Conservation (phyloP, 30 jellyfish, hydroid and myxozoan genomes). For the Calvadosia cruxmelitensis region DNA sequence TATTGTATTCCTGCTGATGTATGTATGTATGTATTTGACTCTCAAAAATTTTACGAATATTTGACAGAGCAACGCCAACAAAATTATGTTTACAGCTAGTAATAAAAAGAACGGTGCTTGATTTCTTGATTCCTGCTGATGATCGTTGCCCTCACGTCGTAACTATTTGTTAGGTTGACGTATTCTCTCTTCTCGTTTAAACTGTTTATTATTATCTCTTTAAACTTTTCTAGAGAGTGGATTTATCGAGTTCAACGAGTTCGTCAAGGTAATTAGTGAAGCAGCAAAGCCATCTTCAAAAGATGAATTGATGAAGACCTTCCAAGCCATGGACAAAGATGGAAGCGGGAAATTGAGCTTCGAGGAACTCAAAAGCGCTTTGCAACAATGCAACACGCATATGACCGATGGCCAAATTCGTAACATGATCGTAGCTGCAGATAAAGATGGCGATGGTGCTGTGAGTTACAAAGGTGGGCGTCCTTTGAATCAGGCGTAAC, state of each 20-base stretch:
- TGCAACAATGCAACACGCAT: background rate
- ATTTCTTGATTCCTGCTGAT: too few relatives aligned
- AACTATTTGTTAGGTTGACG: too few relatives aligned
- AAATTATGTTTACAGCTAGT: too few relatives aligned
- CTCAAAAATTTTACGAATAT: too few relatives aligned
- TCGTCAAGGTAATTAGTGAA: background rate
- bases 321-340: background rate
- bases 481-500: too few relatives aligned
- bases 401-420: background rate
- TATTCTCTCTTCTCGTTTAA: too few relatives aligned
- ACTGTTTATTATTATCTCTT: too few relatives aligned
- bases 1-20: too few relatives aligned
- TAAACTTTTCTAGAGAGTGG: background rate
- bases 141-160: too few relatives aligned
- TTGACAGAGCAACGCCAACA: too few relatives aligned
- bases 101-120: too few relatives aligned
- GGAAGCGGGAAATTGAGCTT: background rate
- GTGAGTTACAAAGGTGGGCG: background rate
- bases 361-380: background rate
- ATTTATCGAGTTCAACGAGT: background rate
- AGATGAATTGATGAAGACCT: background rate
- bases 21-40: too few relatives aligned
- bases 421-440: background rate
- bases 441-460: background rate
- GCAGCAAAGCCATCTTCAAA: background rate